Evolutionary conservation across 1,140 invertebrate genomes (phyloP).

Genomic region (Caenorhabditis briggsae): DNA sequence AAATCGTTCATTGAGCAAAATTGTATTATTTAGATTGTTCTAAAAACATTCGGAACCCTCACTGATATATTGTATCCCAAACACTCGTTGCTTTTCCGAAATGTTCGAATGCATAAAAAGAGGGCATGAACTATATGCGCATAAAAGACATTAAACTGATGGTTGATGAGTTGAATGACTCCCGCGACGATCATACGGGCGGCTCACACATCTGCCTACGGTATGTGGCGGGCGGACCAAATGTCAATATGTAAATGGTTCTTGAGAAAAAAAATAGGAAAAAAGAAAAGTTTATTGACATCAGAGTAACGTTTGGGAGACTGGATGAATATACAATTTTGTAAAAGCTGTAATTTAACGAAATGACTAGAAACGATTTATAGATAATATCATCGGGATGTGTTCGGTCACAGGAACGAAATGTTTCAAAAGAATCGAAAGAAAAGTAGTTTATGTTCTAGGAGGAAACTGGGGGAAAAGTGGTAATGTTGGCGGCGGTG

Average conservation of each 20-base stretch:
- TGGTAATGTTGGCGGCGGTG: conserved; percentile 10
- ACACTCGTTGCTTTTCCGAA: neutral
- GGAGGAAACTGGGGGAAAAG: neutral
- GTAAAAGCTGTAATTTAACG: neutral
- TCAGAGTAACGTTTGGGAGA: too few relatives aligned
- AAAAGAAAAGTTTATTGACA: neutral
- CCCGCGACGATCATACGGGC: conserved; percentile 42
- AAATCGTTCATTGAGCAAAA: too few relatives aligned
- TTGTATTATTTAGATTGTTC: too few relatives aligned
- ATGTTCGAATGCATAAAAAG: conserved; percentile 35
- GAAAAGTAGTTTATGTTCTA: neutral
- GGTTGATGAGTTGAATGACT: conserved; percentile 53
- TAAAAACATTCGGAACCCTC: too few relatives aligned
- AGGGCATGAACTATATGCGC: conserved; percentile 33
- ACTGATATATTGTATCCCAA: too few relatives aligned
- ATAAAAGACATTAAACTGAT: conserved; percentile 36
- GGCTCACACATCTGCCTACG: neutral
- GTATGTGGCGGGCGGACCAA: conserved; percentile 33
- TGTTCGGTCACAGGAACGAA: conserved; percentile 44
- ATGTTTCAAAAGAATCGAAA: neutral
- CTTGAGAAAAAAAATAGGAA: neutral
- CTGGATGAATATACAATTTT: too few relatives aligned
- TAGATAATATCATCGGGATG: conserved; percentile 26
- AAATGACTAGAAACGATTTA: conserved; percentile 36
- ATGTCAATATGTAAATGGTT: conserved; percentile 52